Base-by-base conservation (phyloP, 2,113 vertebrate species). In the Irena cyanogastra region DNA sequence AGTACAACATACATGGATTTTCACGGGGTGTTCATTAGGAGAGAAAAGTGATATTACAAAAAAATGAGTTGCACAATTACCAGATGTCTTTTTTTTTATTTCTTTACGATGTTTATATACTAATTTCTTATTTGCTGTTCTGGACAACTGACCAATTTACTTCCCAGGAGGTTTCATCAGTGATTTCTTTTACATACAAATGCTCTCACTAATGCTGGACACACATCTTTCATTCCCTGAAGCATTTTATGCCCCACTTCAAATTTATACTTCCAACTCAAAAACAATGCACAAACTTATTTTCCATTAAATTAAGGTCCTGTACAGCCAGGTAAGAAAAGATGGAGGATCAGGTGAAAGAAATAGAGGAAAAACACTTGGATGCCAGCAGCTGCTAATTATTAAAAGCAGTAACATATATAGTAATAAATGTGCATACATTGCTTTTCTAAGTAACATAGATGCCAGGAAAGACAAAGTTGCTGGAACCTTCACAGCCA, bases 331-430 rank as follows among this genome's bases (percentile, higher is more conserved):
- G 8, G 13, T 52, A 31, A 76, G 41, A 60, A 22, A 27, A 89
- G 6, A 26, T 2, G 7, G 16, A 74, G 52, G 20, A 63, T 12
- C 0, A 0, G 17, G 28, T 53, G 18, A 52, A 89, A 75, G 33
- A 68, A 83, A 64, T 11, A 52, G 49, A 68, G 22, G n/a, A 53
- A 83, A 80, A 88, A 20, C 7, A 18, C 17, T 10, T 3, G 1
- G 10, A 44, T 60, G 9, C 28, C 30, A 4, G 39, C 10, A 89
- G 52, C 21, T 56, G 35, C 22, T 83, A 65, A 65, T 89, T 81
- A 75, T 61, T 77, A 57, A 79, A 19, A 83, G 6, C 6, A 33
- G 33, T 22, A 59, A 5, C 35, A 42, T 35, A 22, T 9, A 45
- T 17, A 33, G 6, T 21, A 26, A 75, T 52, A 53, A 78, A 60